A percentile compares a stretch with the other conserved stretches of the same genome.
phyloP scores from a whole-genome alignment of 2,113 vertebrate genomes.

The Gasterosteus nipponicus region DNA sequence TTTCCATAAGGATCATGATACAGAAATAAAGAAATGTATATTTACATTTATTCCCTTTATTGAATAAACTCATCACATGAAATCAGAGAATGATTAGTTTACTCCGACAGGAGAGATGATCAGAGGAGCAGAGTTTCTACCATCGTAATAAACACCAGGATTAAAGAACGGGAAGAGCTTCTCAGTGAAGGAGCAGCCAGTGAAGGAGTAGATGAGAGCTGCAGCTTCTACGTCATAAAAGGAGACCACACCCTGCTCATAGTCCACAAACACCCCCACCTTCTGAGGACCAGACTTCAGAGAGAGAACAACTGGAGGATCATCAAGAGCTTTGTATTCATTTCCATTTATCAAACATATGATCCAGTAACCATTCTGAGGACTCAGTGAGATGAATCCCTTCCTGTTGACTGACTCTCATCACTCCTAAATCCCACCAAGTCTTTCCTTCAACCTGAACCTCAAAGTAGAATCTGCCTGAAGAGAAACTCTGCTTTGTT shows the following conservation, averaged over 20 bases:
- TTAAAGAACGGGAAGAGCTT: slow-evolving; percentile 20
- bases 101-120: neutral
- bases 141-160: neutral
- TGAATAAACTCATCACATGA: too few species aligned
- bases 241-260: neutral
- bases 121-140: slow-evolving; percentile 13
- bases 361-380: neutral
- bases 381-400: neutral
- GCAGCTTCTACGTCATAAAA: neutral
- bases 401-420: slow-evolving; percentile 13
- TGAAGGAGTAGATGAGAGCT: neutral
- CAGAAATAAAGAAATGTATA: too few species aligned
- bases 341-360: slow-evolving; percentile 13
- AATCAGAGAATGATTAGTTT: too few species aligned
- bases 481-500: slow-evolving; percentile 26
- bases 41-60: too few species aligned
- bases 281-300: neutral
- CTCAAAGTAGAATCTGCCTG: slow-evolving; percentile 32
- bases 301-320: neutral
- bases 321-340: neutral
- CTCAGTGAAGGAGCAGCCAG: neutral
- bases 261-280: slow-evolving; percentile 1
- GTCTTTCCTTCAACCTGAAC: slow-evolving; percentile 20
- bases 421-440: neutral
- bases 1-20: too few species aligned